A percentile compares a stretch with the other conserved stretches of the same genome.
These are phyloP conservation scores for Tigriopus californicus DNA, from an alignment of 2,888 invertebrate species.

Conservation along the genomic window DNA sequence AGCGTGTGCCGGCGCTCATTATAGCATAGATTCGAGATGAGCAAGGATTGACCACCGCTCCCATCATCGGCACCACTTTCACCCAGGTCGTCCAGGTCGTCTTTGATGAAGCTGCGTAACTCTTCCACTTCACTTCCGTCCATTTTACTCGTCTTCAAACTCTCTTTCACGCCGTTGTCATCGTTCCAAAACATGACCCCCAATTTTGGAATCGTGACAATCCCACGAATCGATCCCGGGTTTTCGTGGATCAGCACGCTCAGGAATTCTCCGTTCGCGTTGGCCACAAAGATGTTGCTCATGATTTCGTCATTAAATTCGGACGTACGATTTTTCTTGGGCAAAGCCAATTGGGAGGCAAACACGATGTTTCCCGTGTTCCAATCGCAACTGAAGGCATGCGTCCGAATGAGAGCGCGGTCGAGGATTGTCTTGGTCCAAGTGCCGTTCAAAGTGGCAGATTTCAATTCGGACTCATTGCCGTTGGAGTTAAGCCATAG, in stretches of 20 bases:
- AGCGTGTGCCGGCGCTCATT: too few species aligned
- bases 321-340: neutral
- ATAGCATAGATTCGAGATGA: too few species aligned
- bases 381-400: conserved; percentile 55
- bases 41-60: too few species aligned
- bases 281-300: conserved; percentile 42
- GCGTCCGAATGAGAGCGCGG: conserved; percentile 14
- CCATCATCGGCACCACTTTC: too few species aligned
- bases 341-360: conserved; percentile 35
- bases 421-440: conserved; percentile 52
- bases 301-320: neutral
- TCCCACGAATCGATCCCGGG: conserved; percentile 1
- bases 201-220: neutral
- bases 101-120: neutral
- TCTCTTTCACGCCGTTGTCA: neutral
- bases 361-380: conserved; percentile 54
- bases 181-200: conserved; percentile 12
- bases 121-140: conserved; percentile 1
- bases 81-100: too few species aligned
- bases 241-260: conserved; percentile 15
- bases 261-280: conserved; percentile 37
- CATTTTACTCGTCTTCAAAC: conserved; percentile 6
- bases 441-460: conserved; percentile 31
- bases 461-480: conserved; percentile 37
- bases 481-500: conserved; percentile 28